Percentiles rank a stretch among this genome's conserved stretches.
These are phyloP conservation scores for Xiphydria camelus DNA, from an alignment of 2,888 invertebrate genomes.

Conservation along the genomic window DNA sequence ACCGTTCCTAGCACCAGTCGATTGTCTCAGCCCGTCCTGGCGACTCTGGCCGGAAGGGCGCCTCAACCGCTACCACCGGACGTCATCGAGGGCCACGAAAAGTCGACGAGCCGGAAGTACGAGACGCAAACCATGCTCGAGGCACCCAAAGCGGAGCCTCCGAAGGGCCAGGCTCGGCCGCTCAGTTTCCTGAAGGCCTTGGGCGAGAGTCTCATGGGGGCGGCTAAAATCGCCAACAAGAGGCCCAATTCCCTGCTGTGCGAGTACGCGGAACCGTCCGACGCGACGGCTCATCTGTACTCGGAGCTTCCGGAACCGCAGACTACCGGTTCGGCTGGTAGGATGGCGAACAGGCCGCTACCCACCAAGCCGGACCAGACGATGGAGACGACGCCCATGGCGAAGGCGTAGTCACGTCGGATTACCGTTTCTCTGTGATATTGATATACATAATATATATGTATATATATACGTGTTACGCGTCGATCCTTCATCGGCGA, in stretches of 20 bases:
- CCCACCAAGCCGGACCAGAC: slow-evolving; percentile 66
- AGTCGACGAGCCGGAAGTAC: slow-evolving; percentile 50
- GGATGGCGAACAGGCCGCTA: slow-evolving; percentile 71
- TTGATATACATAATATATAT: no score
- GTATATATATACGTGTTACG: slow-evolving; percentile 3
- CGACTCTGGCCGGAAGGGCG: slow-evolving; percentile 41
- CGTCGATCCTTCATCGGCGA: background rate
- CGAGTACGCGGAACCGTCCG: slow-evolving; percentile 64
- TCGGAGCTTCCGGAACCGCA: slow-evolving; percentile 61
- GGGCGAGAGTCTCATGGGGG: slow-evolving; percentile 60
- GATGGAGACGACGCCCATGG: slow-evolving; percentile 15
- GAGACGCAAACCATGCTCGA: slow-evolving; percentile 56
- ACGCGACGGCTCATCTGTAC: slow-evolving; percentile 61
- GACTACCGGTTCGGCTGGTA: slow-evolving; percentile 57
- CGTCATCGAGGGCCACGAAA: slow-evolving; percentile 37
- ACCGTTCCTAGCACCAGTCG: slow-evolving; percentile 57
- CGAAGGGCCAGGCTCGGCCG: slow-evolving; percentile 55
- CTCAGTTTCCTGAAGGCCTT: slow-evolving; percentile 66
- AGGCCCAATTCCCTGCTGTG: slow-evolving; percentile 55
- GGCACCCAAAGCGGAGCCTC: no score
- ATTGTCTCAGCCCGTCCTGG: slow-evolving; percentile 43
- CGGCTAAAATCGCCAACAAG: slow-evolving; percentile 36
- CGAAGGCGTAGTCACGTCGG: slow-evolving; percentile 21
- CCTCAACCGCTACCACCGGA: slow-evolving; percentile 49
- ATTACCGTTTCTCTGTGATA: slow-evolving; percentile 49